Percentiles rank a stretch among this genome's conserved stretches.
Evolutionary conservation across 2,113 vertebrate genomes (phyloP).

Genomic region (Halichoeres trimaculatus): DNA sequence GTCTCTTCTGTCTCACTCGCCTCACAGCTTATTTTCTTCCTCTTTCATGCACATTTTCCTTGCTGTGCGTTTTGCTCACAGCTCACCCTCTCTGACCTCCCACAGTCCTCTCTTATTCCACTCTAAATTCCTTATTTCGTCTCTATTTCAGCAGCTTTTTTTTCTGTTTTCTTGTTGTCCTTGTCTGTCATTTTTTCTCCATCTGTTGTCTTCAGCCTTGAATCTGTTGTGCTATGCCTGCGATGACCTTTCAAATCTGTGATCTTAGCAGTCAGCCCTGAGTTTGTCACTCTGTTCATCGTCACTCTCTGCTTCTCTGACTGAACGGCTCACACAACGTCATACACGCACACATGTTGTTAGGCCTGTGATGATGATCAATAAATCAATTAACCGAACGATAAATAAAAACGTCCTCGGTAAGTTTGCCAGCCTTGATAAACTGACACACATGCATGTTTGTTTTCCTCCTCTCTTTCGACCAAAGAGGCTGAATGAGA

Average conservation of each 20-base stretch:
- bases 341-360: not conserved
- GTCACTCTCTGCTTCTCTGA: not conserved
- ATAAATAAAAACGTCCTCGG: too few relatives aligned
- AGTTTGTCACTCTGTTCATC: not conserved
- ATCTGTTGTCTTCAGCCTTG: not conserved
- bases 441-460: too few relatives aligned
- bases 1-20: constrained; percentile 17
- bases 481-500: too few relatives aligned
- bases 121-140: not conserved
- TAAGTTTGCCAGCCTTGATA: too few relatives aligned
- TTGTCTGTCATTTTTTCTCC: not conserved
- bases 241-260: constrained; percentile 18
- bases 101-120: not conserved
- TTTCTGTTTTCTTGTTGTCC: not conserved
- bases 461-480: too few relatives aligned
- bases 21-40: constrained; percentile 7
- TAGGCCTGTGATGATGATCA: not conserved
- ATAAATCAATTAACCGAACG: too few relatives aligned
- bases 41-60: not conserved
- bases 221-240: not conserved
- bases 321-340: not conserved
- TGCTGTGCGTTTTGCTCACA: not conserved
- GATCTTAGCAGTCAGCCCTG: constrained; percentile 4
- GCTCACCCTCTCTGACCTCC: not conserved
- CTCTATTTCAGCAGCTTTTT: not conserved